Conservation (phyloP, 2,888 invertebrate species). For the Agrilus mali region DNA sequence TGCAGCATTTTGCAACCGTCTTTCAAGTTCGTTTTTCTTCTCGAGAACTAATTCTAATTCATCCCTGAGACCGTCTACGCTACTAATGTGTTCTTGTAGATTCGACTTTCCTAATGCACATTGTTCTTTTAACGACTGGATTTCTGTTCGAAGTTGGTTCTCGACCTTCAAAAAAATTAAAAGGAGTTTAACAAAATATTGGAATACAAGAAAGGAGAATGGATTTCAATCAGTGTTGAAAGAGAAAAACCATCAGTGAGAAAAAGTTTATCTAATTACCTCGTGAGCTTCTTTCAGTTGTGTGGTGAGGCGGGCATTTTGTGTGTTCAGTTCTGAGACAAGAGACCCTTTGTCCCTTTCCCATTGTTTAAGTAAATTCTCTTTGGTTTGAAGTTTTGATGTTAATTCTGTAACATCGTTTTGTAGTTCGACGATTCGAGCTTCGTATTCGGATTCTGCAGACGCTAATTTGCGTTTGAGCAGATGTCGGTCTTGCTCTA, state of each 20-base stretch:
- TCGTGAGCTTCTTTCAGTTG: constrained; percentile 76
- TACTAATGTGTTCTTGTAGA: constrained; percentile 73
- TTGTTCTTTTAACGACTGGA: constrained; percentile 73
- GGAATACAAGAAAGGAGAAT: too few relatives aligned
- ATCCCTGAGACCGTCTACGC: constrained; percentile 75
- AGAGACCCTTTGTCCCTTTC: constrained; percentile 72
- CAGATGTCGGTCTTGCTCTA: constrained; percentile 88
- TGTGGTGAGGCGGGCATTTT: constrained; percentile 63
- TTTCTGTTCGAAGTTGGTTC: constrained; percentile 65
- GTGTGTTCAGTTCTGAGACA: constrained; percentile 73
- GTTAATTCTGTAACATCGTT: constrained; percentile 74
- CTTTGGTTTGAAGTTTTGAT: constrained; percentile 56
- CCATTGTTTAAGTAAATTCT: constrained; percentile 46
- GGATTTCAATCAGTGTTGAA: too few relatives aligned
- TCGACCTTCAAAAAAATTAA: constrained; percentile 38
- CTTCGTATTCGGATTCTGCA: constrained; percentile 79
- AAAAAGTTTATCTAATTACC: constrained; percentile 36
- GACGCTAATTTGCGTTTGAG: constrained; percentile 74
- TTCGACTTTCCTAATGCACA: constrained; percentile 52
- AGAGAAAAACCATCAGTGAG: too few relatives aligned
- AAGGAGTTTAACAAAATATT: too few relatives aligned
- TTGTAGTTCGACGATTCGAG: constrained; percentile 74
- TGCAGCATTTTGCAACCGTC: constrained; percentile 59
- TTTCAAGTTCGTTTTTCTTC: constrained; percentile 75
- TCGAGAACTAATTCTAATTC: constrained; percentile 76